A percentile compares a stretch with the other conserved stretches of the same genome.
These are phyloP conservation scores for Drosophila atripex DNA, from an alignment of 2,888 invertebrate species.

Conservation along the genomic window DNA sequence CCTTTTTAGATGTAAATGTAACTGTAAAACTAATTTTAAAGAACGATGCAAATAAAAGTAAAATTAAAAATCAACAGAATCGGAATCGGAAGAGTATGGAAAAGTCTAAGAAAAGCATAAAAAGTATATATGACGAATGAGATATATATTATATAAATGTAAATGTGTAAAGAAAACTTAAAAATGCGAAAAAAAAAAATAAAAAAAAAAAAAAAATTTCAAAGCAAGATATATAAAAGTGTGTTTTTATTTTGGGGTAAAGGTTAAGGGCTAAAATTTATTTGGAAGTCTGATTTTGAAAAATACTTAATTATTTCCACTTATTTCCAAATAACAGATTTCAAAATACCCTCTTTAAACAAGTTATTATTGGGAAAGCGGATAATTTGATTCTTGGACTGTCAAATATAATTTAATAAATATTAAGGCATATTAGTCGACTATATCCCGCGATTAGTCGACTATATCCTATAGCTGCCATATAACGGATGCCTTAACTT, in stretches of 20 bases:
- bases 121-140: constrained; percentile 55
- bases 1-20: constrained; percentile 75
- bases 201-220: constrained; percentile 51
- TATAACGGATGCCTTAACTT: no score
- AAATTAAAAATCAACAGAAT: constrained; percentile 42
- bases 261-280: neutral
- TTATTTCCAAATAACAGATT: no score
- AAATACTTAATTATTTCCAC: no score
- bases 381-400: no score
- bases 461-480: no score
- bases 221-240: constrained; percentile 12
- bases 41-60: constrained; percentile 44
- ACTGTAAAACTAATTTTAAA: constrained; percentile 74
- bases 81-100: constrained; percentile 36
- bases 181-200: constrained; percentile 63
- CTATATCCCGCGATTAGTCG: no score
- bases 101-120: constrained; percentile 43
- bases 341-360: no score
- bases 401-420: no score
- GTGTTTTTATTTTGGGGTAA: neutral
- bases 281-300: no score
- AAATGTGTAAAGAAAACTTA: constrained; percentile 73
- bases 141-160: constrained; percentile 57
- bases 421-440: no score
- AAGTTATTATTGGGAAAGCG: no score